Evolutionary conservation across 2,888 invertebrate genomes (phyloP), one percentile per base, ranked within the genome.

Genomic region (Lepidochrysops patricia): DNA sequence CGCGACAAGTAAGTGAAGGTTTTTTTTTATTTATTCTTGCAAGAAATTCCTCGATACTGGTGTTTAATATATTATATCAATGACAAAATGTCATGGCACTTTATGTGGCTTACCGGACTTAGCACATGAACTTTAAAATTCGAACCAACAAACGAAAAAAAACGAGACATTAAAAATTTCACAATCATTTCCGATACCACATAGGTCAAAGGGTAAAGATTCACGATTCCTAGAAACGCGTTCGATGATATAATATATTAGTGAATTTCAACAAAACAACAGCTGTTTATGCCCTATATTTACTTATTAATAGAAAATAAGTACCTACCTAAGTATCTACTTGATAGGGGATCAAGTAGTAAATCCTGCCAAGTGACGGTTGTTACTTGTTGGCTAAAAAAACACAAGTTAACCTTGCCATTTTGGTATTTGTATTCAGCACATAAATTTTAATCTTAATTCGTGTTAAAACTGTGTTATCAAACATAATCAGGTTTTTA

Each of bases 1-100:
- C 81, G 88, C 88, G 74, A 88, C 88, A 69, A 84, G 88, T 88
- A 74, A 88, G 87, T 77, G 75, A 77, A 75, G 73, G 72, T 75
- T 27, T 35, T 56, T 7, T 50, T 35, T 49, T 13, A 50, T 26
- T 19, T 54, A 9, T 56, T 56, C 34, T 27, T 15, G 56, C 29
- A 34, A 26, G 23, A 29, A 15, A 52, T 7, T 1, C 15, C 9
- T 15, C 7, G 19, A 43, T 7, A 29, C 34, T 56, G 12, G 19
- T 4, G 29, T 48, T 4, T 5, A 50, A 34, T 34, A 1, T 34
- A 34, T 29, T 34, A 34, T 34, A 34, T 12, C 7, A 4, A 4
- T 29, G 7, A 5, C 7, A 34, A 1, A 50, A 27, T 50, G 27
- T 7, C 13, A 19, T 43, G 19, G 7, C 15, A 43, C 27, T 7